Conservation (phyloP, 2,797 vertebrate genomes). For the Rhynchotus rufescens region DNA sequence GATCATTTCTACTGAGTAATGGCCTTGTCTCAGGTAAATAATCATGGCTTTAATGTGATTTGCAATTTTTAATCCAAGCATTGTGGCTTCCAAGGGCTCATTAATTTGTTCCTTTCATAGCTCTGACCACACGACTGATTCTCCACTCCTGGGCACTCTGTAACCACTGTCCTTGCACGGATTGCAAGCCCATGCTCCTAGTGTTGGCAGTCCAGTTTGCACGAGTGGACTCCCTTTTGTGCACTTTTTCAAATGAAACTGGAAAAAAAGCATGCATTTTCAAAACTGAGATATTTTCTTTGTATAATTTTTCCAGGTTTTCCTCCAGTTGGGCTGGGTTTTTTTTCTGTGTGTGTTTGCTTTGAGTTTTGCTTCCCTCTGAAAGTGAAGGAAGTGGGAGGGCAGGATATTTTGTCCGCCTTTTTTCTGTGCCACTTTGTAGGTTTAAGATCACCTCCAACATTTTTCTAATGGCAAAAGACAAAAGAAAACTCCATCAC, state of each 20-base stretch:
- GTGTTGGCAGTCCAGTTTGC: not conserved
- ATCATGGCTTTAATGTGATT: not conserved
- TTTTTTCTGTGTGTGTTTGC: not conserved
- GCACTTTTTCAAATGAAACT: not conserved
- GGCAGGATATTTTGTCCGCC: not conserved
- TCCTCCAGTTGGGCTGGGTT: not conserved
- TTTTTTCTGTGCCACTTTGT: not conserved
- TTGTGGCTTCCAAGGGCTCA: not conserved
- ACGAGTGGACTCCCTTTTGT: not conserved
- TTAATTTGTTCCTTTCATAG: not conserved
- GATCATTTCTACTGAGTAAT: slow-evolving; percentile 1
- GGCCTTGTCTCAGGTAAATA: not conserved
- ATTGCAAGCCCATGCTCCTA: not conserved
- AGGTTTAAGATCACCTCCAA: not conserved
- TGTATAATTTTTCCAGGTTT: not conserved
- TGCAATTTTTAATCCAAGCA: slow-evolving; percentile 33
- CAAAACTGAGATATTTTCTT: not conserved
- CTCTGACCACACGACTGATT: not conserved
- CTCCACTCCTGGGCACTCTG: not conserved
- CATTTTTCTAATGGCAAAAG: not conserved
- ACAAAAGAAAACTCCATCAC: not conserved
- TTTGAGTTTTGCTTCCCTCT: not conserved
- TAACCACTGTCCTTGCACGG: not conserved
- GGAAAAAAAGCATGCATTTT: not conserved
- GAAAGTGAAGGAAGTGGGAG: not conserved